These are phyloP conservation scores for Turritopsis dohrnii DNA, from an alignment of 30 jellyfish, hydroid and myxozoan species.

Conservation along the genomic window DNA sequence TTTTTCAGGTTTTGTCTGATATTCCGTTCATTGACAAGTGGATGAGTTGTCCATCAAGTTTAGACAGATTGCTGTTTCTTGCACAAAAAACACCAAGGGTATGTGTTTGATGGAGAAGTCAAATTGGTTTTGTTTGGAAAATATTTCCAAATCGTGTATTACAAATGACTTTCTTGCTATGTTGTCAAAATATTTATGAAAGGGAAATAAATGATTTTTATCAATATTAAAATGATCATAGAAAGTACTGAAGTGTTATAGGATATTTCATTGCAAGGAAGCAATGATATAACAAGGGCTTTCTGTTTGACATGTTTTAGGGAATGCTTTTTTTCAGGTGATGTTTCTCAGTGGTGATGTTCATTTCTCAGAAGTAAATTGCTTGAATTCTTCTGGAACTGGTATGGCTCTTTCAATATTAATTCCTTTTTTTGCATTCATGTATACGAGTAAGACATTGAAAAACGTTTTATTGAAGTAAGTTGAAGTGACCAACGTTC, in stretches of 20 bases:
- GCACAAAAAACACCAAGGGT: conserved; percentile 78
- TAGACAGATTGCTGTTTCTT: conserved; percentile 73
- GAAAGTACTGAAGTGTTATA: too few species aligned
- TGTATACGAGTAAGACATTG: not conserved
- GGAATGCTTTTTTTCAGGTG: conserved; percentile 38
- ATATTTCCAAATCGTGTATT: not conserved
- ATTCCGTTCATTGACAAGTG: conserved; percentile 91
- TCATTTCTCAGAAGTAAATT: conserved; percentile 87
- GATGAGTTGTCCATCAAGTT: conserved; percentile 70
- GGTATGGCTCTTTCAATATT: conserved; percentile 33
- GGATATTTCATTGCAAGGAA: too few species aligned
- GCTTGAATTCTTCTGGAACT: conserved; percentile 82
- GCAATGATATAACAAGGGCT: too few species aligned
- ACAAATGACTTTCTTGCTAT: too few species aligned
- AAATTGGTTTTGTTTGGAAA: not conserved
- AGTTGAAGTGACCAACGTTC: too few species aligned
- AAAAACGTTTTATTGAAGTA: not conserved
- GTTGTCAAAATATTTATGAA: not conserved
- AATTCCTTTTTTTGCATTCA: not conserved
- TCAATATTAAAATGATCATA: too few species aligned
- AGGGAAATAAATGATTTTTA: too few species aligned
- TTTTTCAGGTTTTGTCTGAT: conserved; percentile 73
- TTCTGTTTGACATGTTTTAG: not conserved
- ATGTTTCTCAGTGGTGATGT: conserved; percentile 95
- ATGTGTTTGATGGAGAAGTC: not conserved